Base-by-base conservation (phyloP, 2,888 invertebrate species). In the Drosophila mayaguana region DNA sequence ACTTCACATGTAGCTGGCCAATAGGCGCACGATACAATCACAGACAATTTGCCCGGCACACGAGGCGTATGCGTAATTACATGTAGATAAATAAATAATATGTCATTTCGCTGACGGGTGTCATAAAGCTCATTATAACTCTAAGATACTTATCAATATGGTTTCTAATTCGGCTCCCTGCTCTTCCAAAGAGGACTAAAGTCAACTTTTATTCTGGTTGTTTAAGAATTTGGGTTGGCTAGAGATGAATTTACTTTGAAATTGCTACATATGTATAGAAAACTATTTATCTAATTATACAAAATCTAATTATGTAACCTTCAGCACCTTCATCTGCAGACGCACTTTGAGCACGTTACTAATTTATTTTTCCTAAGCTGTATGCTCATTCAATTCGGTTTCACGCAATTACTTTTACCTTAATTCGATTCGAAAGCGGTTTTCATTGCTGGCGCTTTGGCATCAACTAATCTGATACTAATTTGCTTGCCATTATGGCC, bases 41-140 rank as follows among this genome's bases (percentile, higher is more conserved):
- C 63, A 40, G 70, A 9, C 60, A 65, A 73, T 77, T 82, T 56
- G 59, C 12, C 55, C 14, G 36, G 3, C 20, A 48, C 12, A 62
- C 53, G 53, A 46, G 62, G 71, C 70, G 80, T 81, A 79, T 74
- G 63, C 63, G 53, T 73, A 67, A 74, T 81, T 63, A 63, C 57
- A 72, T 57, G 28, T n/a, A 69, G 48, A 61, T 56, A 55, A 62
- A 55, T 55, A 8, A 14, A 7, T 57, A 32, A 16, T 6, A 36
- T 61, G 50, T 5, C 34, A 43, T 20, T 22, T 36, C 9, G 46
- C 7, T 48, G 48, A 18, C 11, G 3, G 6, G 16, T 43, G 28
- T 11, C 40, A 28, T 16, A 32, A 43, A 6, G 11, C 14, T 40
- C 18, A 43, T 32, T 43, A 43, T 20, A 42, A n/a, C 12, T 18